Base-by-base conservation (phyloP, 2,797 vertebrate species). In the Ispidina lecontei region DNA sequence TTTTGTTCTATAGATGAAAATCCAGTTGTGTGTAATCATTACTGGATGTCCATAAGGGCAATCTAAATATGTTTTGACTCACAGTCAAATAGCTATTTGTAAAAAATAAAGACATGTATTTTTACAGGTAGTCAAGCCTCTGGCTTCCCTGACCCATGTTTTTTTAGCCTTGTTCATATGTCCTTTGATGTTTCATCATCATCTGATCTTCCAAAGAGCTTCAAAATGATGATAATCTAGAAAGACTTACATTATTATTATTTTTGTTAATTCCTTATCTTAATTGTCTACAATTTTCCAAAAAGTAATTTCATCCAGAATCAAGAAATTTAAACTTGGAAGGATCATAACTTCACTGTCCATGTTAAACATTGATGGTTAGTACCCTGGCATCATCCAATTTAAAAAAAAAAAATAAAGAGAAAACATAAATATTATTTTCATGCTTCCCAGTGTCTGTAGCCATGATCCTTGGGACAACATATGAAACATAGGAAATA, bases 1-100 rank as follows among this genome's bases (percentile, higher is more conserved):
- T 91, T 93, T 91, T 88, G 31, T 85, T 89, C 89, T 81, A 14
- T 4, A 63, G 67, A 85, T 2, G 7, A 91, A 91, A 80, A 89
- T 69, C 69, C 55, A 87, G 44, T 65, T 71, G 15, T 39, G 2
- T 65, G 56, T 39, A 80, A 35, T 62, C 4, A 1, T 33, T 83
- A 75, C 3, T 82, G 49, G 67, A 70, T 79, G 31, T n/a, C 39
- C 25, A 29, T 37, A 67, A 87, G 35, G 41, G 10, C 20, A 91
- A 35, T 49, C 13, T 80, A 55, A 91, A 93, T 71, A 26, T 2
- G 43, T 62, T 89, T 93, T 93, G 83, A 47, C 21, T 74, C 52
- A 60, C 11, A 68, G 51, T 63, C 35, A 85, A 55, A 41, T 29
- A 39, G 2, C 26, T 72, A 65, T 91, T 83, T 68, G 15, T 55